phyloP scores from a whole-genome alignment of 2,888 invertebrate genomes.

The Cryptocephalus primarius region DNA sequence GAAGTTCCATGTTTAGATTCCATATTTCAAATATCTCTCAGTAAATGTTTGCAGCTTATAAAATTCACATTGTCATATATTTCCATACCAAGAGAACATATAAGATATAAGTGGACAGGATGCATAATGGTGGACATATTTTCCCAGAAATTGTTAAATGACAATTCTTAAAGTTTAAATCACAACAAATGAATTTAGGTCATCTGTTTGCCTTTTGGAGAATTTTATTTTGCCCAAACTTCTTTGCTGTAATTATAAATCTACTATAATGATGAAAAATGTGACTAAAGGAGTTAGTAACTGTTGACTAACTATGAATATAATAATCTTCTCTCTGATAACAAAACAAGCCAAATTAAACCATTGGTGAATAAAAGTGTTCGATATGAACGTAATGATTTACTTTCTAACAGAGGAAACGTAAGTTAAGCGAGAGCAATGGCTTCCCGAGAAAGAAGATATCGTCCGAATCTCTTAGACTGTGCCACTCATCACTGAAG shows the following conservation, averaged over 20 bases:
- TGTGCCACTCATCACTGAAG: slow-evolving; percentile 14
- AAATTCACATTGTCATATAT: no score
- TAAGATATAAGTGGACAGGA: no score
- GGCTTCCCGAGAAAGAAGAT: slow-evolving; percentile 41
- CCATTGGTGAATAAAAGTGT: not conserved
- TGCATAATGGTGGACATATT: no score
- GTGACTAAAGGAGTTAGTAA: slow-evolving; percentile 21
- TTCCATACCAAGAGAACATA: no score
- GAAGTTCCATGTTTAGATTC: not conserved
- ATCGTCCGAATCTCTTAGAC: slow-evolving; percentile 9
- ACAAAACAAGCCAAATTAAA: not conserved
- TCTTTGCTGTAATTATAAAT: not conserved
- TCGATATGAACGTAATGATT: no score
- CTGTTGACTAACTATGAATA: slow-evolving; percentile 24
- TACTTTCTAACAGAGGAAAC: slow-evolving; percentile 34
- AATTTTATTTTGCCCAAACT: no score
- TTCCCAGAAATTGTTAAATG: no score
- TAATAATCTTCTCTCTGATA: slow-evolving; percentile 38
- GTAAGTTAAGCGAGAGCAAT: slow-evolving; percentile 39
- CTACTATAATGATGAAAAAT: not conserved
- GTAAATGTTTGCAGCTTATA: slow-evolving; percentile 1
- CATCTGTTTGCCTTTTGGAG: not conserved
- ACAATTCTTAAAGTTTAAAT: no score
- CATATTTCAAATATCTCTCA: not conserved
- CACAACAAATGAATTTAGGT: no score